These are phyloP conservation scores for Cydia amplana DNA, from an alignment of 1,140 invertebrate genomes.

Conservation along the genomic window DNA sequence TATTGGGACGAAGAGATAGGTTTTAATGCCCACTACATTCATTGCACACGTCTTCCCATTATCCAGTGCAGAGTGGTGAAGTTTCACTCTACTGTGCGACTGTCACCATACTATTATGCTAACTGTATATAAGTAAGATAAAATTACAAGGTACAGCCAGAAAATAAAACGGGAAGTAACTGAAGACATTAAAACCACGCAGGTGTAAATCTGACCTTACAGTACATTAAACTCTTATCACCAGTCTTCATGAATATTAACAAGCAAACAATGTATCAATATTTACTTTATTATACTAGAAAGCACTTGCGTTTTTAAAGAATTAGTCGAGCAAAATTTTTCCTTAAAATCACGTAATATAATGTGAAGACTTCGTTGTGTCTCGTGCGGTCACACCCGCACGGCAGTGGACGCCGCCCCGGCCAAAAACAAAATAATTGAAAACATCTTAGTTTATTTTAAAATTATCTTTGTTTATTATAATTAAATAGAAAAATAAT, in stretches of 20 bases:
- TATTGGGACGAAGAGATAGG: conserved; percentile 38
- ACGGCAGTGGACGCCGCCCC: conserved; percentile 1
- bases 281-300: conserved; percentile 25
- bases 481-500: too few species aligned
- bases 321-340: conserved; percentile 21
- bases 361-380: conserved; percentile 29
- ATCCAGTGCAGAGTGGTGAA: conserved; percentile 41
- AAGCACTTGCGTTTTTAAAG: conserved; percentile 27
- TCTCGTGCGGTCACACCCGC: conserved; percentile 1
- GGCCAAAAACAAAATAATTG: not conserved
- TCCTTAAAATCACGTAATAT: conserved; percentile 15
- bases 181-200: conserved; percentile 20
- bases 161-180: not conserved
- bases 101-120: conserved; percentile 41
- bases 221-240: conserved; percentile 23
- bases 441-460: not conserved
- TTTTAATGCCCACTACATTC: conserved; percentile 44
- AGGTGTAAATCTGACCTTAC: conserved; percentile 29
- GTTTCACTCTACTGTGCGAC: conserved; percentile 34
- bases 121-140: conserved; percentile 3
- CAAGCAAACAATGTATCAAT: conserved; percentile 26
- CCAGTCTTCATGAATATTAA: conserved; percentile 31
- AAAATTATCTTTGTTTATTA: too few species aligned
- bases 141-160: not conserved
- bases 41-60: conserved; percentile 42